Percentiles rank a stretch among this genome's conserved stretches.
Conservation (phyloP, 2,888 invertebrate species). For the Machimus atricapillus region DNA sequence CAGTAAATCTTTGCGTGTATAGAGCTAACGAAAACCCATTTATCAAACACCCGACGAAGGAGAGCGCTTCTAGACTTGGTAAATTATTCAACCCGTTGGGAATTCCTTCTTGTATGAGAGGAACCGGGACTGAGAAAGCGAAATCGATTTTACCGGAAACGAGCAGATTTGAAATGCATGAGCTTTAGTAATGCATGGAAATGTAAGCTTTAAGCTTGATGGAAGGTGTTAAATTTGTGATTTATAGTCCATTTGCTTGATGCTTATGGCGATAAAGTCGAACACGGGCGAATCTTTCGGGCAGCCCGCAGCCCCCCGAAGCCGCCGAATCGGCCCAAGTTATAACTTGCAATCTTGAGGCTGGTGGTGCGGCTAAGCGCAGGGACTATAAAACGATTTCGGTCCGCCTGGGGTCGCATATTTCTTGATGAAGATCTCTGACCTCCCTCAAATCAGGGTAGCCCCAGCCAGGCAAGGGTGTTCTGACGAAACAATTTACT, state of each 20-base stretch:
- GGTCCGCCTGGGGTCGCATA: background rate
- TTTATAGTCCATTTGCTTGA: slow-evolving; percentile 40
- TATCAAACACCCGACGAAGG: slow-evolving; percentile 22
- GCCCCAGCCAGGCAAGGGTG: background rate
- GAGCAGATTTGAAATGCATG: slow-evolving; percentile 40
- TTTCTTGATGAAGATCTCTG: background rate
- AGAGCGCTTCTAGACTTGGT: slow-evolving; percentile 30
- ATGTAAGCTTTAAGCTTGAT: slow-evolving; percentile 40
- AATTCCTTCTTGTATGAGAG: slow-evolving; percentile 26
- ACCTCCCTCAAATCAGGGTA: background rate
- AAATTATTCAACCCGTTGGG: slow-evolving; percentile 40
- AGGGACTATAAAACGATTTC: slow-evolving; percentile 32
- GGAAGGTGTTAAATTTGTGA: slow-evolving; percentile 40
- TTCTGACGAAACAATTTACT: background rate
- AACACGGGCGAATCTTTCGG: slow-evolving; percentile 19
- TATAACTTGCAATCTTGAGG: slow-evolving; percentile 13
- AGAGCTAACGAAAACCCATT: slow-evolving; percentile 32
- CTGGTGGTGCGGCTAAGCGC: slow-evolving; percentile 2
- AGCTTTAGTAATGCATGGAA: slow-evolving; percentile 41
- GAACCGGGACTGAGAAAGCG: slow-evolving; percentile 21
- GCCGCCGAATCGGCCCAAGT: background rate
- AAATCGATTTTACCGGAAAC: slow-evolving; percentile 38
- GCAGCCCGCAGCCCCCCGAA: background rate
- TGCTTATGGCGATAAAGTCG: slow-evolving; percentile 40
- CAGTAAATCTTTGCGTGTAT: slow-evolving; percentile 28